Percentiles rank a stretch among this genome's conserved stretches.
These are phyloP conservation scores for Toxotes jaculatrix DNA, from an alignment of 2,113 vertebrate genomes.

Conservation along the genomic window DNA sequence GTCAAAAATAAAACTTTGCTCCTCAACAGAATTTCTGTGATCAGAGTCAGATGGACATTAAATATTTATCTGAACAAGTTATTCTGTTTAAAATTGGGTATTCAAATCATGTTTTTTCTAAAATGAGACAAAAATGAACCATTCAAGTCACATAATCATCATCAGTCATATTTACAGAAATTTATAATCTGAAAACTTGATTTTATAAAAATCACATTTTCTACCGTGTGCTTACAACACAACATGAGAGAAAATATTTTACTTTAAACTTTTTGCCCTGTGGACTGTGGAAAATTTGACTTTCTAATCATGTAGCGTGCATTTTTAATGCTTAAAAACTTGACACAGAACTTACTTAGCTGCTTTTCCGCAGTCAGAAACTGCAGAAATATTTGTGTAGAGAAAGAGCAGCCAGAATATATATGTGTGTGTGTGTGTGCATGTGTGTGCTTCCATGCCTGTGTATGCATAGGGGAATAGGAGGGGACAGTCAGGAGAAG, in stretches of 20 bases:
- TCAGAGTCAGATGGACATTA: not conserved
- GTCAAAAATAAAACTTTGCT: not conserved
- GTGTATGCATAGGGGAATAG: conserved; percentile 49
- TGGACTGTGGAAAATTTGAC: conserved; percentile 11
- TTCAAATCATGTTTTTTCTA: not conserved
- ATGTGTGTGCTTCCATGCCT: conserved; percentile 24
- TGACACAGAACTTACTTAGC: not conserved
- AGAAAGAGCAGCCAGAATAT: conserved; percentile 15
- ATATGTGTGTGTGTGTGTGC: conserved; percentile 10
- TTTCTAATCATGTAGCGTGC: conserved; percentile 4
- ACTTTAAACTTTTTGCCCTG: conserved; percentile 8
- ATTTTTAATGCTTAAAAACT: conserved; percentile 22
- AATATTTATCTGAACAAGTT: not conserved
- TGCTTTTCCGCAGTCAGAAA: not conserved
- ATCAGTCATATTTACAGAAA: not conserved
- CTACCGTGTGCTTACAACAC: not conserved
- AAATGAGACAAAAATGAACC: not conserved
- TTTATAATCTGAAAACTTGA: not conserved
- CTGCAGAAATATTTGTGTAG: conserved; percentile 26
- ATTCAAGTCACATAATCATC: too few relatives aligned
- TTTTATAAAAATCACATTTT: not conserved
- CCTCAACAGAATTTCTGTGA: not conserved
- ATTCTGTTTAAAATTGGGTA: not conserved
- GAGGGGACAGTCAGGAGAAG: conserved; percentile 70
- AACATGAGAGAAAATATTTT: not conserved